Evolutionary conservation across 1,140 invertebrate genomes (phyloP).

Genomic region (Dolichoris vasculosae): DNA sequence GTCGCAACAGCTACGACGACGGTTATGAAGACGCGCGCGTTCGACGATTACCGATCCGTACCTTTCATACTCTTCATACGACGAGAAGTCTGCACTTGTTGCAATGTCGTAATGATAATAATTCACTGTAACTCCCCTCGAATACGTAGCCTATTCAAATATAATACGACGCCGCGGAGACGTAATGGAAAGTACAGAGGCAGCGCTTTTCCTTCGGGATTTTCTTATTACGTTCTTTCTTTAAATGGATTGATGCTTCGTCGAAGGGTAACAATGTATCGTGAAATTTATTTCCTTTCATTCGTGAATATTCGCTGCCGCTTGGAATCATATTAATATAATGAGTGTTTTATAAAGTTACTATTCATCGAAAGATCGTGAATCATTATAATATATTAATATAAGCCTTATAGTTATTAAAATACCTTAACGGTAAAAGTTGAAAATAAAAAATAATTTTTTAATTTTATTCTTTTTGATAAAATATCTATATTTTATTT

Average conservation of each 20-base stretch:
- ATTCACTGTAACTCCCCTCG: not conserved
- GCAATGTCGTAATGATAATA: slow-evolving; percentile 16
- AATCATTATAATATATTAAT: not conserved
- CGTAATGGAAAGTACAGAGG: not conserved
- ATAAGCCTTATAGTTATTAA: not conserved
- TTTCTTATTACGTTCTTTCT: slow-evolving; percentile 15
- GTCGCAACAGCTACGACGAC: not conserved
- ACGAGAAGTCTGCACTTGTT: not conserved
- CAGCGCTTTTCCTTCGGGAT: not conserved
- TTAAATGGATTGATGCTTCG: not conserved
- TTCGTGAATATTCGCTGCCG: not conserved
- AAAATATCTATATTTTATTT: too few species aligned
- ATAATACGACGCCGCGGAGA: not conserved
- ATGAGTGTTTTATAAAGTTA: not conserved
- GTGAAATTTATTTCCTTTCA: slow-evolving; percentile 1
- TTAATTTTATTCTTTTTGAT: too few species aligned
- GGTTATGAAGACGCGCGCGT: not conserved
- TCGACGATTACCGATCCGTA: not conserved
- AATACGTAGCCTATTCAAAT: not conserved
- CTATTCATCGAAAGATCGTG: not conserved
- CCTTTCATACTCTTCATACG: not conserved
- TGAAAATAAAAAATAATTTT: too few species aligned
- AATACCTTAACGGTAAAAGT: too few species aligned
- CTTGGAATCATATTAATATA: slow-evolving; percentile 15
- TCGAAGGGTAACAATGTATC: not conserved